Evolutionary conservation across 2,888 invertebrate species (phyloP).

Genomic region (Microchrysa polita): DNA sequence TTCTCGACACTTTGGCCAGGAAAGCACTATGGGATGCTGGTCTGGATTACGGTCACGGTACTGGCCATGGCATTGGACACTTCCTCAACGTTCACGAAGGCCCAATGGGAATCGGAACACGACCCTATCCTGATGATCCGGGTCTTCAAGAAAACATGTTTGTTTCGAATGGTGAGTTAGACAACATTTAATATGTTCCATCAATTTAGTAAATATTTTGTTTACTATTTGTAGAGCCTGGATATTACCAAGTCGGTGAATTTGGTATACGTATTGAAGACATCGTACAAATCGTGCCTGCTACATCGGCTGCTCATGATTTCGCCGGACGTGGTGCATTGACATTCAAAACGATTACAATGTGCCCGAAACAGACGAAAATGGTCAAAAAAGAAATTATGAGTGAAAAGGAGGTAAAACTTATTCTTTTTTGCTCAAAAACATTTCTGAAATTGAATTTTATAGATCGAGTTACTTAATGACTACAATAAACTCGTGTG

Average conservation of each 20-base stretch:
- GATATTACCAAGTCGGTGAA: conserved; percentile 85
- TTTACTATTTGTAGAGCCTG: conserved; percentile 73
- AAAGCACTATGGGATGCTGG: conserved; percentile 85
- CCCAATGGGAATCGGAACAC: conserved; percentile 77
- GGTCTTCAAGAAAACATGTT: conserved; percentile 78
- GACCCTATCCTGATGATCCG: conserved; percentile 71
- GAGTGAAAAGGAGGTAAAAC: conserved; percentile 76
- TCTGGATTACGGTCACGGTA: conserved; percentile 88
- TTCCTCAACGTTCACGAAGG: conserved; percentile 92
- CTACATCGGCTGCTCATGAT: conserved; percentile 65
- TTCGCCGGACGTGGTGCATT: conserved; percentile 81
- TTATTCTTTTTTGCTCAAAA: background rate
- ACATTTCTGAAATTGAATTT: background rate
- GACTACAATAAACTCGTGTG: conserved; percentile 80
- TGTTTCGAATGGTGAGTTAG: conserved; percentile 68
- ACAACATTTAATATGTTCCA: background rate
- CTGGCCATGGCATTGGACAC: conserved; percentile 91
- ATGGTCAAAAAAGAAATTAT: conserved; percentile 82
- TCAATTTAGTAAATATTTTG: background rate
- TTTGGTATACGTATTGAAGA: conserved; percentile 92
- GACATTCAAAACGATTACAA: conserved; percentile 88
- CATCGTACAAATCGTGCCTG: conserved; percentile 76
- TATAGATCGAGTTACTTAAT: conserved; percentile 72
- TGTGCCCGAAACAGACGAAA: conserved; percentile 89
- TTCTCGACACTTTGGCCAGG: conserved; percentile 80